phyloP scores from a whole-genome alignment of 1,140 invertebrate genomes.

The Zaprionus kolodkinae region DNA sequence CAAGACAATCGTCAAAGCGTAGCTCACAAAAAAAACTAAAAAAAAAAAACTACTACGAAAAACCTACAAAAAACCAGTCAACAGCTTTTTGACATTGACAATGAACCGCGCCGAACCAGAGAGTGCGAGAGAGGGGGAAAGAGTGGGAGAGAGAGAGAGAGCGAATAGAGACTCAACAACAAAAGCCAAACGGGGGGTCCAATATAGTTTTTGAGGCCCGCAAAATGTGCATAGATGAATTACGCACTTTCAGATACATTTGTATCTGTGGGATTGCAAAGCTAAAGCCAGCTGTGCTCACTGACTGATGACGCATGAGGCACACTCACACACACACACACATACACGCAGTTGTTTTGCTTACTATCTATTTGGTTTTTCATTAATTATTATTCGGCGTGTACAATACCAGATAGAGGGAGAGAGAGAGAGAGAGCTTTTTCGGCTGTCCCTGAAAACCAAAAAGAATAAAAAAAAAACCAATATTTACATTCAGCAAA shows the following conservation, averaged over 20 bases:
- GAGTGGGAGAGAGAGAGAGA: no score
- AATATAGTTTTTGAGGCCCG: constrained; percentile 27
- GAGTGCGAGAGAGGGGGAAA: not conserved
- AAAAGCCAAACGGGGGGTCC: constrained; percentile 19
- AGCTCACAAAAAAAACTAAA: constrained; percentile 42
- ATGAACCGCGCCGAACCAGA: constrained; percentile 47
- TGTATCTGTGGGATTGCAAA: constrained; percentile 35
- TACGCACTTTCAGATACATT: constrained; percentile 48
- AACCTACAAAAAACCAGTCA: constrained; percentile 48
- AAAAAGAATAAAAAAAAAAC: not conserved
- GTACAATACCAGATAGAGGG: not conserved
- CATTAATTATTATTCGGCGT: not conserved
- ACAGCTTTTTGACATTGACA: constrained; percentile 73
- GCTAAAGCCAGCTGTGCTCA: constrained; percentile 16
- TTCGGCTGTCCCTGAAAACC: constrained; percentile 6
- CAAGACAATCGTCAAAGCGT: constrained; percentile 64
- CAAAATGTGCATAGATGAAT: constrained; percentile 62
- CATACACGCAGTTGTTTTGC: not conserved
- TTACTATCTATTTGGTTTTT: not conserved
- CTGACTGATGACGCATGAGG: constrained; percentile 45
- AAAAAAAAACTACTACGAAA: constrained; percentile 23
- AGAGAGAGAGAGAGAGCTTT: not conserved
- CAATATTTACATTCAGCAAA: constrained; percentile 1
- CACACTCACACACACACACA: not conserved
- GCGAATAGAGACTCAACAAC: constrained; percentile 18